phyloP scores from a whole-genome alignment of 2,113 vertebrate species.

The Phocoena phocoena region DNA sequence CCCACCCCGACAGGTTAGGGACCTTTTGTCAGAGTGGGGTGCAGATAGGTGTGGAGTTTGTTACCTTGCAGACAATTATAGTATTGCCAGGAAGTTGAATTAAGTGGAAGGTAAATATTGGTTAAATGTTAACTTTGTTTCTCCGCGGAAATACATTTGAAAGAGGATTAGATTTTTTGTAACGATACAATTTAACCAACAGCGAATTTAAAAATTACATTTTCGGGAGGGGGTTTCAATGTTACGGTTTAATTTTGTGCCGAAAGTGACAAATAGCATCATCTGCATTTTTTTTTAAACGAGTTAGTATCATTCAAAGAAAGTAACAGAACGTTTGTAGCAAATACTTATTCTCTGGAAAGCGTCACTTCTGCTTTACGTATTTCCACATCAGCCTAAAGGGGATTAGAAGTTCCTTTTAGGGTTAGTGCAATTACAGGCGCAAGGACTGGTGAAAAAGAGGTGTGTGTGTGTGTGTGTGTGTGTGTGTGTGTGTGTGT shows the following conservation, averaged over 20 bases:
- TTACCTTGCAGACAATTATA: background rate
- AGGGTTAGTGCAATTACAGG: background rate
- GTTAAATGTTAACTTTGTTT: background rate
- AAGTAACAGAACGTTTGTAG: background rate
- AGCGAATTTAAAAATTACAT: background rate
- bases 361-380: background rate
- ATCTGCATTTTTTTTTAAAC: background rate
- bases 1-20: background rate
- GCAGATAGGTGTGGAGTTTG: background rate
- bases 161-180: background rate
- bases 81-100: background rate
- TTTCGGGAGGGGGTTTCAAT: background rate
- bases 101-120: background rate
- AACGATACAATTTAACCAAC: background rate
- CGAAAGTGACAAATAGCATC: background rate
- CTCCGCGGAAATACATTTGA: background rate
- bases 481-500: background rate
- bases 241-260: background rate
- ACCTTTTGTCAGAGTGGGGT: background rate
- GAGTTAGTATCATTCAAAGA: background rate
- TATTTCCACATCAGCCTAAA: background rate
- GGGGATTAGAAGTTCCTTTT: background rate
- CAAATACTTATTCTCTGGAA: background rate
- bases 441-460: background rate
- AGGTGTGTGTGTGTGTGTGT: rapidly evolving